Evolutionary conservation across 2,888 invertebrate species (phyloP), one percentile per base, ranked within the genome.

Genomic region (Platycheirus albimanus): DNA sequence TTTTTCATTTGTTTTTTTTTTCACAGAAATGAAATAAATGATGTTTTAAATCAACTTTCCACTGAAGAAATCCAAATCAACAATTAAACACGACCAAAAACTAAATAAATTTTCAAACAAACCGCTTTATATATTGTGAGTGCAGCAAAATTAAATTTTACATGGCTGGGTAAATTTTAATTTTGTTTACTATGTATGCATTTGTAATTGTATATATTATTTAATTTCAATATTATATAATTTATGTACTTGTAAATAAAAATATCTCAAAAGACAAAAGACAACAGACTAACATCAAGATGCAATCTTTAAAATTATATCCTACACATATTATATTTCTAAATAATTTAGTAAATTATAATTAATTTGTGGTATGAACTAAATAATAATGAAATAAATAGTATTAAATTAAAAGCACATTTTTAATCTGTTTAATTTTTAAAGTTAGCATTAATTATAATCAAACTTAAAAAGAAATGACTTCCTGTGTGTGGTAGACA

Each of bases 11-110:
- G 54, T 7, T 13, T 15, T 58, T 38, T 4, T 20, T 4, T 17
- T 72, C 43, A 13, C 72, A 90, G 90, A 30, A 87, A 89, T 43
- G 87, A 88, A 51, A 86, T 87, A 56, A 87, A 87, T 70, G 86
- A 86, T 72, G 85, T 87, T 36, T 85, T 88, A 54, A 87, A 85
- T 67, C 86, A 86, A 52, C 86, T 87, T 79, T 54, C 77, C 51
- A 77, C 52, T 78, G 83, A 75, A 8, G 85, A 86, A 58, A 87
- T 86, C 24, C 83, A 86, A 67, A 81, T 71, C 24, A 86, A 86
- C 49, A 83, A 86, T 43, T 86, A 84, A 85, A 78, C 24, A 51
- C 63, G 1, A 63, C 10, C 19, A 20, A 33, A 41, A 5, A 0
- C 13, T 41, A 56, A 56, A 17, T 47, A 8, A 15, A 56, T 33